Conservation (phyloP, 2,113 vertebrate genomes). For the Chamaea fasciata region DNA sequence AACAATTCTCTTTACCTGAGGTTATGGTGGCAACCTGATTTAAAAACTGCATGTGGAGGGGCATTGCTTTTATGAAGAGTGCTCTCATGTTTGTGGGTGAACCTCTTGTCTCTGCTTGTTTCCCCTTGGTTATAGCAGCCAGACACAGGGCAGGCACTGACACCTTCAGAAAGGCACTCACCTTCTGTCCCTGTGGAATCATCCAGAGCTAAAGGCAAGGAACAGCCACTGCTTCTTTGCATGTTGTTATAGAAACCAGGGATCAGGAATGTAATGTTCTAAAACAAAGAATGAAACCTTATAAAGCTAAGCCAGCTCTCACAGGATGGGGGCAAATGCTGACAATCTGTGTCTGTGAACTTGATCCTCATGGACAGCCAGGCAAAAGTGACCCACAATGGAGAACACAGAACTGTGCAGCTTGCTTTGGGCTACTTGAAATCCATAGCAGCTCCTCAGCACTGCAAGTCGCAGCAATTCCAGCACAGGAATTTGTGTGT, state of each 20-base stretch:
- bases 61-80: background rate
- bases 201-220: conserved; percentile 6
- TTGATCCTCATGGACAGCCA: background rate
- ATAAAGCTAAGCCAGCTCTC: background rate
- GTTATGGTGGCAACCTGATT: background rate
- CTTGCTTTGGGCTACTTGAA: background rate
- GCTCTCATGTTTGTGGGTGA: background rate
- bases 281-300: background rate
- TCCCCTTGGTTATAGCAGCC: conserved; percentile 44
- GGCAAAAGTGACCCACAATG: background rate
- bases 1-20: background rate
- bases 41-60: background rate
- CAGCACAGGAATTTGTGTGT: background rate
- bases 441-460: background rate
- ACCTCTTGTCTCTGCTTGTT: background rate
- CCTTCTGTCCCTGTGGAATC: background rate
- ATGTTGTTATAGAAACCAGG: conserved; percentile 87
- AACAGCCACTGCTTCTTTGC: conserved; percentile 37
- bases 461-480: background rate
- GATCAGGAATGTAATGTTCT: conserved; percentile 89
- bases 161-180: background rate
- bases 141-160: background rate
- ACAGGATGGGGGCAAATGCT: background rate
- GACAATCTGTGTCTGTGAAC: background rate
- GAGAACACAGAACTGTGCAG: background rate